A percentile compares a stretch with the other conserved stretches of the same genome.
These are phyloP conservation scores for Pseudococcus jackbeardsleyi DNA, from an alignment of 2,888 invertebrate genomes.

Conservation along the genomic window DNA sequence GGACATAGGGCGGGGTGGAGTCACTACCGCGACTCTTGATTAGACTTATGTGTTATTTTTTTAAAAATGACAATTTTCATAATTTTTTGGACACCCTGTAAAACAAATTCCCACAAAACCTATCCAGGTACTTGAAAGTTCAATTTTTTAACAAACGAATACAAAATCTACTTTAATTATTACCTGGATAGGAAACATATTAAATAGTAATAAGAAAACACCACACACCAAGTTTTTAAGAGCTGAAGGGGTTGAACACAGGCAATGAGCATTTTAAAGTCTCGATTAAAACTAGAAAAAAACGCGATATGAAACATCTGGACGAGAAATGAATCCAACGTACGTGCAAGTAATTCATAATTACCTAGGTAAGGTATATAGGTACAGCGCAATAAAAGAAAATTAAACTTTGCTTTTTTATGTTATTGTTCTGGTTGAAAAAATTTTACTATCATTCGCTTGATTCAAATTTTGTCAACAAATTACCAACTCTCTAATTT, in stretches of 20 bases:
- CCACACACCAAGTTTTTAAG: background rate
- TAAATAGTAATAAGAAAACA: background rate
- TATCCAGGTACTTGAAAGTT: no score
- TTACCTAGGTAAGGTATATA: background rate
- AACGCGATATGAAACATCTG: background rate
- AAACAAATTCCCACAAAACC: background rate
- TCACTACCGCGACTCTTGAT: no score
- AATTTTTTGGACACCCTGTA: background rate
- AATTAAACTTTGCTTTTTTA: constrained; percentile 31
- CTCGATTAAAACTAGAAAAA: background rate
- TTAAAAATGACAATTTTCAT: background rate
- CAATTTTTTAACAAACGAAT: no score
- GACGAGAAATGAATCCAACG: background rate
- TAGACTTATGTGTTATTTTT: background rate
- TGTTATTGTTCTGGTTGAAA: constrained; percentile 34
- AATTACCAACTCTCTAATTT: background rate
- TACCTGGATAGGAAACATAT: background rate
- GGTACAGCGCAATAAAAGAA: constrained; percentile 16
- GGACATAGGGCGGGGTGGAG: no score
- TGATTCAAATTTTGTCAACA: constrained; percentile 47
- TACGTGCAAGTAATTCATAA: background rate
- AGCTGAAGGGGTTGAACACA: background rate
- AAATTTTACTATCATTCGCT: constrained; percentile 23
- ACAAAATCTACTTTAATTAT: no score
- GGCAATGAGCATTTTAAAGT: background rate